Evolutionary conservation across 2,797 vertebrate genomes (phyloP), one percentile per base, ranked within the genome.

Genomic region (Limosa lapponica): DNA sequence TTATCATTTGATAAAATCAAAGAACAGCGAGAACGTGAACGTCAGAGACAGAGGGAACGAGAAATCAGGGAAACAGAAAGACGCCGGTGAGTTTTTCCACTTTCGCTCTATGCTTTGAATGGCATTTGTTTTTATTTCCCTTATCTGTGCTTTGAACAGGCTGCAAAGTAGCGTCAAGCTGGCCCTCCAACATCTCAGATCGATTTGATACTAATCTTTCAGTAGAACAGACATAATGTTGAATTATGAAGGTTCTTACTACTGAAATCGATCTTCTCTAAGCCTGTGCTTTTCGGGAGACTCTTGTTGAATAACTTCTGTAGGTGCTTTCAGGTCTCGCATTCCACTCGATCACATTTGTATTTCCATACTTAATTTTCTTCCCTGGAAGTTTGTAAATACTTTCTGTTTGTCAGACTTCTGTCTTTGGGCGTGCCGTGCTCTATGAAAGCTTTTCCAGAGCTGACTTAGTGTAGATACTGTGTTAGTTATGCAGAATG

Each of bases 1-100:
- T 92, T 99, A 74, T 99, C 99, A 0, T 99, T 99, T 23, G 99
- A 99, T 96, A 99, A 99, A 96, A 99, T 99, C 97, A 99, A 99
- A 95, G 99, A 99, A 95, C 99, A 99, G 81, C 96, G 99, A 16
- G 99, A 99, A 66, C 98, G 99, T 0, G 99, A 99, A 72, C 98
- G 99, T 0, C 99, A 99, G 98, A 97, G 99, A 71, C 99, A 99
- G 77, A 97, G 99, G 11, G 99, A 99, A 88, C 96, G 99, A 14
- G 99, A 99, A 95, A 98, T 99, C 94, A 97, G 99, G 66, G 99
- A 99, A 94, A 98, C 99, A 0, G 99, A 99, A 96, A 97, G 99
- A 67, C 98, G 99, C 65, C 97, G 99, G 98, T 98, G 93, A 96
- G 98, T 91, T 36, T 49, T n/a, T 43, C 55, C 34, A 4, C 13